A percentile compares a stretch with the other conserved stretches of the same genome.
These are phyloP conservation scores for Hylyphantes graminicola DNA, from an alignment of 1,140 invertebrate genomes.

Conservation along the genomic window DNA sequence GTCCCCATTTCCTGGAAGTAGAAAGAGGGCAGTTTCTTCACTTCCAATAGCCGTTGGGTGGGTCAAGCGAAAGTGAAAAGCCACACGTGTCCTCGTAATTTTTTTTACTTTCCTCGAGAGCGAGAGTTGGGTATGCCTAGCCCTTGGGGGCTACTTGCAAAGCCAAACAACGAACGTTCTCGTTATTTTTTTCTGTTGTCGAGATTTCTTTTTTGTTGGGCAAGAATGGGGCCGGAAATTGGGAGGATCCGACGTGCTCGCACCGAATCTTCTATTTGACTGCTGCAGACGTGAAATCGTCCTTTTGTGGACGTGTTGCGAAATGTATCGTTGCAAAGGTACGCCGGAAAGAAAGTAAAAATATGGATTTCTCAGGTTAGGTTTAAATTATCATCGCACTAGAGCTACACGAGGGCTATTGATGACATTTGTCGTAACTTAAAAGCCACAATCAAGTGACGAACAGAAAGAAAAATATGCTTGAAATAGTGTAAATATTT, in stretches of 20 bases:
- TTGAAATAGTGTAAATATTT: too few relatives aligned
- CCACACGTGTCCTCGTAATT: conserved; percentile 49
- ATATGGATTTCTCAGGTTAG: not conserved
- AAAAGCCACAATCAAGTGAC: too few relatives aligned
- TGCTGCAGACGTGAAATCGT: not conserved
- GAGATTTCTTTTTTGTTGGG: not conserved
- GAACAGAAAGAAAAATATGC: too few relatives aligned
- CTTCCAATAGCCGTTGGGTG: conserved; percentile 50
- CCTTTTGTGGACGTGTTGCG: not conserved
- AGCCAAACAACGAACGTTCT: too few relatives aligned
- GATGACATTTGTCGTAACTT: too few relatives aligned
- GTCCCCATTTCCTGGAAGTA: conserved; percentile 6
- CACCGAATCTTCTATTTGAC: not conserved
- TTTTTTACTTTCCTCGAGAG: conserved; percentile 33
- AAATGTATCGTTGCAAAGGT: not conserved
- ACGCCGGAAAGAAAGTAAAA: not conserved
- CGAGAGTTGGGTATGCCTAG: not conserved
- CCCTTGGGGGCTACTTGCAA: not conserved
- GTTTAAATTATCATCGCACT: too few relatives aligned
- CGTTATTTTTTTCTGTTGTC: too few relatives aligned
- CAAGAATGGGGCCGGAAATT: conserved; percentile 27
- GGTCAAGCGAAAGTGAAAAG: conserved; percentile 52
- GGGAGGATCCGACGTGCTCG: conserved; percentile 19
- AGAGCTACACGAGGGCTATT: too few relatives aligned
- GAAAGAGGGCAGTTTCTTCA: conserved; percentile 42